Evolutionary conservation across 2,888 invertebrate species (phyloP).

Genomic region (Drosophila prolongata): DNA sequence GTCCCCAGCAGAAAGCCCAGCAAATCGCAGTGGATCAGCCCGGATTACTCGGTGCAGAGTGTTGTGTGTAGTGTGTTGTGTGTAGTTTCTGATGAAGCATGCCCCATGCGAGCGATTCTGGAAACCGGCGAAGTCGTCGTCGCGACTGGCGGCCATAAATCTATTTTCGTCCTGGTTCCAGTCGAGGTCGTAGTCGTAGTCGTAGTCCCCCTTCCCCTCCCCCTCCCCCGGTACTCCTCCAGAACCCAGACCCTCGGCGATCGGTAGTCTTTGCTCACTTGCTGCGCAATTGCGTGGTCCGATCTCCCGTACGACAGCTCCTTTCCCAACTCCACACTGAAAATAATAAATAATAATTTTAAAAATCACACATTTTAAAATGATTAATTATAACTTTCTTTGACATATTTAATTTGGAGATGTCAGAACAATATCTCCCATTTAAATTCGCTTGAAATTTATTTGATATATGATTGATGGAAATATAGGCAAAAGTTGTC

Average conservation of each 20-base stretch:
- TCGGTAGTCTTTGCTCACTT: slow-evolving; percentile 45
- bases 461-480: too few species aligned
- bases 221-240: slow-evolving; percentile 11
- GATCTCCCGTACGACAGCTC: slow-evolving; percentile 9
- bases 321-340: slow-evolving; percentile 20
- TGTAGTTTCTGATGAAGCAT: background rate
- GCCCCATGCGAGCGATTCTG: slow-evolving; percentile 54
- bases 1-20: slow-evolving; percentile 19
- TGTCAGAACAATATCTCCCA: too few species aligned
- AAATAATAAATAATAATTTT: background rate
- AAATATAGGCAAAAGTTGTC: too few species aligned
- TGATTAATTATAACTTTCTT: too few species aligned
- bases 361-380: too few species aligned
- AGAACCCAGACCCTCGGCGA: slow-evolving; percentile 12
- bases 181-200: slow-evolving; percentile 51
- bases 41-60: slow-evolving; percentile 10
- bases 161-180: slow-evolving; percentile 74
- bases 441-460: too few species aligned
- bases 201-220: slow-evolving; percentile 31
- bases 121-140: slow-evolving; percentile 47
- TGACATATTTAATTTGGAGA: too few species aligned
- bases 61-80: background rate
- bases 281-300: slow-evolving; percentile 71
- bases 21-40: slow-evolving; percentile 29
- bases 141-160: slow-evolving; percentile 72